A percentile compares a stretch with the other conserved stretches of the same genome.
Evolutionary conservation across 2,797 vertebrate genomes (phyloP).

Genomic region (Muscicapa striata): DNA sequence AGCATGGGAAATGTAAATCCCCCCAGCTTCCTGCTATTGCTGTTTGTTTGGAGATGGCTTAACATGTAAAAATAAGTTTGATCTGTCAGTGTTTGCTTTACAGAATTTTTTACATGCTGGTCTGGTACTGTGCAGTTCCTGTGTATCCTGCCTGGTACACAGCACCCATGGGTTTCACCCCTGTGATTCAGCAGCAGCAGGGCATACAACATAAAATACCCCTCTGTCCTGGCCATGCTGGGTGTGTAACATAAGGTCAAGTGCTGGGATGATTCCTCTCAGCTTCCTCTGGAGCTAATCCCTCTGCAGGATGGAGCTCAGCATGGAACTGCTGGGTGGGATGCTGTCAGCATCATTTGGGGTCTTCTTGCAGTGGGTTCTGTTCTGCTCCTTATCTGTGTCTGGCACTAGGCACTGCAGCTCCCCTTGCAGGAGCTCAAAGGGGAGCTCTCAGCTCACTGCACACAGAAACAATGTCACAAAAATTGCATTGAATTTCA

Average conservation of each 20-base stretch:
- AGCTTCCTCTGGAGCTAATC: neutral
- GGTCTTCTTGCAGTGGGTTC: neutral
- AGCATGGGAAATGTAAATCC: neutral
- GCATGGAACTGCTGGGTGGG: neutral
- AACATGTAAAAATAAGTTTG: neutral
- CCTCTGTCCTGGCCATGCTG: fast-evolving
- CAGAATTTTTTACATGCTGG: neutral
- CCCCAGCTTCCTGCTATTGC: neutral
- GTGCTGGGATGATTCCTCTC: neutral
- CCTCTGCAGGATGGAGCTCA: neutral
- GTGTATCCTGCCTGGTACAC: neutral
- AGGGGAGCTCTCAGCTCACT: neutral
- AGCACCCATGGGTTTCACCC: neutral
- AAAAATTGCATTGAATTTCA: neutral
- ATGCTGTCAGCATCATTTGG: neutral
- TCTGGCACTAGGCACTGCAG: neutral
- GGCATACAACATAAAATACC: fast-evolving
- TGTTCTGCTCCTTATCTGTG: neutral
- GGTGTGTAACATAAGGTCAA: fast-evolving
- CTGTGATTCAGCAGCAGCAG: neutral
- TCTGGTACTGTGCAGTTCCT: neutral
- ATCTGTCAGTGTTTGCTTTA: neutral
- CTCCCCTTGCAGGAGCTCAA: fast-evolving
- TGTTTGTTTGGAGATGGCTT: constrained; percentile 12
- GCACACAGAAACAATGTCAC: neutral